Conservation (phyloP, 2,888 invertebrate species). For the Tachina grossa region DNA sequence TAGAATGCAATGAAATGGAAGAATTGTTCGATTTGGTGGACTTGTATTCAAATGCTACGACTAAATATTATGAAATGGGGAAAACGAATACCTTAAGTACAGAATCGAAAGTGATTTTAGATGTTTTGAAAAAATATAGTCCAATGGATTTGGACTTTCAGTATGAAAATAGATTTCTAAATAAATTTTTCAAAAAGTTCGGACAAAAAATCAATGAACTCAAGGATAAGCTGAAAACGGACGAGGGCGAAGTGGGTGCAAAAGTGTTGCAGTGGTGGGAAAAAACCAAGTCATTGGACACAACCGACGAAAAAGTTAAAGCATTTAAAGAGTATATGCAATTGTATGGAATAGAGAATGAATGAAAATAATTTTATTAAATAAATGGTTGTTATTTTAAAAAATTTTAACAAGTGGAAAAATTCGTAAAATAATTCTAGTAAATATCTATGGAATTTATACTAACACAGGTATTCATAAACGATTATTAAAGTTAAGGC, state of each 20-base stretch:
- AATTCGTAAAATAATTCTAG: no score
- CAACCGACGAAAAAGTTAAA: conserved; percentile 8
- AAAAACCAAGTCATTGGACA: neutral
- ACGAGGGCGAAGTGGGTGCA: neutral
- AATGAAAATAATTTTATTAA: neutral
- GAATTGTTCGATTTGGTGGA: conserved; percentile 46
- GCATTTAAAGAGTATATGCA: conserved; percentile 23
- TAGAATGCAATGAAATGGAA: conserved; percentile 27
- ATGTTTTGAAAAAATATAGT: conserved; percentile 49
- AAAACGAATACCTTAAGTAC: conserved; percentile 27
- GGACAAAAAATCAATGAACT: conserved; percentile 26
- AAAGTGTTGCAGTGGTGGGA: conserved; percentile 35
- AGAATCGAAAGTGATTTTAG: conserved; percentile 19
- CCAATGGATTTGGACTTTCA: conserved; percentile 52
- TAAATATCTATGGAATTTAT: neutral
- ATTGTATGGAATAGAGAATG: conserved; percentile 24
- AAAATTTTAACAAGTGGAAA: neutral
- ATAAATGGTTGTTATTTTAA: neutral
- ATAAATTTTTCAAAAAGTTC: conserved; percentile 40
- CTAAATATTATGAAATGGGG: neutral
- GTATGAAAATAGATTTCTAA: conserved; percentile 51
- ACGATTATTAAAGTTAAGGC: no score
- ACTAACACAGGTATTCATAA: no score
- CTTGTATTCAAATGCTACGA: neutral
- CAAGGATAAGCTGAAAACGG: neutral